Conservation (phyloP, 2,113 vertebrate species). For the Pseudolaguvia tuberculata region DNA sequence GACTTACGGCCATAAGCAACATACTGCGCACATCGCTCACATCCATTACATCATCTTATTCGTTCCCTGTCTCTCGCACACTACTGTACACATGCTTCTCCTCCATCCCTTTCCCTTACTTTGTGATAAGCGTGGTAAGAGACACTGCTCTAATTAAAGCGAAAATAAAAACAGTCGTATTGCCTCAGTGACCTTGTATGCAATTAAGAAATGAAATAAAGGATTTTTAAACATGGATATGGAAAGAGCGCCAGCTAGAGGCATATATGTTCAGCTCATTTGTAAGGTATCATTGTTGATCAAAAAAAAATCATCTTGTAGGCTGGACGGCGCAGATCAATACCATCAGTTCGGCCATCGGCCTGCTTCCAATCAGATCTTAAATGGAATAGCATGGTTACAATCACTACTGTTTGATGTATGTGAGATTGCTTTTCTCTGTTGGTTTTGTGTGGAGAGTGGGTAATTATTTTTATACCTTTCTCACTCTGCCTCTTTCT, state of each 20-base stretch:
- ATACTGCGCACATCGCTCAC: constrained; percentile 16
- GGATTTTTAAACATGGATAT: not conserved
- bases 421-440: constrained; percentile 50
- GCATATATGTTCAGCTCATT: constrained; percentile 3
- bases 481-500: constrained; percentile 19
- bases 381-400: constrained; percentile 46
- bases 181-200: not conserved
- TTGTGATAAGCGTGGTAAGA: not conserved
- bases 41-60: constrained; percentile 48
- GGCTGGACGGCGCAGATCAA: constrained; percentile 30
- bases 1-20: constrained; percentile 42
- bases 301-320: constrained; percentile 30
- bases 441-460: constrained; percentile 37
- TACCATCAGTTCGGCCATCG: constrained; percentile 26
- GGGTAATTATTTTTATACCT: constrained; percentile 35
- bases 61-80: not conserved
- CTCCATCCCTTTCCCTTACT: constrained; percentile 4
- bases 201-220: not conserved
- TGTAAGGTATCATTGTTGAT: constrained; percentile 19
- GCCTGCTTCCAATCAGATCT: constrained; percentile 38
- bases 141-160: not conserved
- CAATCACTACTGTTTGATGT: constrained; percentile 45
- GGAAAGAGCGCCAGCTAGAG: not conserved
- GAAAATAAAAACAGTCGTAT: not conserved
- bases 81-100: not conserved